Percentiles rank a stretch among this genome's conserved stretches.
These are phyloP conservation scores for Hydriomena furcata DNA, from an alignment of 2,888 invertebrate genomes.

Conservation along the genomic window DNA sequence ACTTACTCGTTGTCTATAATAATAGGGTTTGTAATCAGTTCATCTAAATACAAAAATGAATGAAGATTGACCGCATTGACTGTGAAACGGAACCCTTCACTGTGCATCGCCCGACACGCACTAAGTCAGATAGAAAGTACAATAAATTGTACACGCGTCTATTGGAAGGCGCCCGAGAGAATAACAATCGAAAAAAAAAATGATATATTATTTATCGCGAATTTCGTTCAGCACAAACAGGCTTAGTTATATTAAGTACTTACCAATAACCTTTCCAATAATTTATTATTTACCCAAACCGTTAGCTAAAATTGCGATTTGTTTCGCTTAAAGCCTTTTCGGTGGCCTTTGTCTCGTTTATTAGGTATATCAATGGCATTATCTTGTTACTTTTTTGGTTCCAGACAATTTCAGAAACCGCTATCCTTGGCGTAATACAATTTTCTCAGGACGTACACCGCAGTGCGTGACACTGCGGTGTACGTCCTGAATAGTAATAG, in stretches of 20 bases:
- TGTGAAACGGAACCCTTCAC: too few relatives aligned
- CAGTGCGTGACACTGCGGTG: slow-evolving; percentile 47
- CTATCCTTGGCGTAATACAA: slow-evolving; percentile 59
- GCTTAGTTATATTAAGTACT: slow-evolving; percentile 3
- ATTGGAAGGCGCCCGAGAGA: too few relatives aligned
- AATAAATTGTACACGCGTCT: too few relatives aligned
- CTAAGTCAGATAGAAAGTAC: too few relatives aligned
- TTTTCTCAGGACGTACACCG: slow-evolving; percentile 52
- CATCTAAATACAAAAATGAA: too few relatives aligned
- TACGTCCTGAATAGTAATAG: too few relatives aligned
- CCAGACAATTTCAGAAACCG: slow-evolving; percentile 58
- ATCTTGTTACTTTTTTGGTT: slow-evolving; percentile 57
- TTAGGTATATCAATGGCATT: slow-evolving; percentile 51
- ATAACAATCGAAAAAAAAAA: not conserved
- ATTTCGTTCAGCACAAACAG: not conserved
- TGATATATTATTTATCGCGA: not conserved
- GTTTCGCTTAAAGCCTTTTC: slow-evolving; percentile 33
- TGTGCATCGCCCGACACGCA: too few relatives aligned
- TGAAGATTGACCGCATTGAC: too few relatives aligned
- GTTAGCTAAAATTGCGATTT: slow-evolving; percentile 13
- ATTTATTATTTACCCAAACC: slow-evolving; percentile 1
- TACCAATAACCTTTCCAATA: not conserved
- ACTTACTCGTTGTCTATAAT: too few relatives aligned
- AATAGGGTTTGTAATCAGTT: too few relatives aligned
- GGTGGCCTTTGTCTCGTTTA: slow-evolving; percentile 47